Evolutionary conservation across 92 coral and sea anemone genomes (phyloP).

Genomic region (Palythoa grandiflora): DNA sequence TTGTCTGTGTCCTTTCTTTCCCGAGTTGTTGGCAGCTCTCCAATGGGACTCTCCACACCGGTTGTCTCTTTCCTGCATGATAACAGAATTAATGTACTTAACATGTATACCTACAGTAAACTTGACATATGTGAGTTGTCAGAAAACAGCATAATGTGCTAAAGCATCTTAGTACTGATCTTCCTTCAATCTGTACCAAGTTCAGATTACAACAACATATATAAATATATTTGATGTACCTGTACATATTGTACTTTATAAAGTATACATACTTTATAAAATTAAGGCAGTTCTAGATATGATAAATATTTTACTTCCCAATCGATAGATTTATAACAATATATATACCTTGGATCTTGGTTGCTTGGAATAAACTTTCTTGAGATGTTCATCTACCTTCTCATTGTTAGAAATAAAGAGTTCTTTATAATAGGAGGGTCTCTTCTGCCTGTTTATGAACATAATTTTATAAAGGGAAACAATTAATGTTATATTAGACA

Average conservation of each 20-base stretch:
- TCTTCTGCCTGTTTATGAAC: slow-evolving; percentile 10
- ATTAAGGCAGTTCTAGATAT: neutral
- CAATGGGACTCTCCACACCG: slow-evolving; percentile 70
- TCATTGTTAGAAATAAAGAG: slow-evolving; percentile 19
- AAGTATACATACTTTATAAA: neutral
- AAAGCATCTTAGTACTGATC: neutral
- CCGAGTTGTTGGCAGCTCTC: slow-evolving; percentile 63
- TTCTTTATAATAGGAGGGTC: neutral
- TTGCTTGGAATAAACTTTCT: slow-evolving; percentile 4
- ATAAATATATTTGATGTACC: neutral
- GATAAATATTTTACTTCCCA: neutral
- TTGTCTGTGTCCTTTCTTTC: slow-evolving; percentile 40
- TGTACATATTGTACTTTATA: neutral
- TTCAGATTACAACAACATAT: neutral
- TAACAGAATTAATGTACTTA: slow-evolving; percentile 4
- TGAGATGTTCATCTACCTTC: slow-evolving; percentile 21
- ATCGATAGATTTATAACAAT: neutral
- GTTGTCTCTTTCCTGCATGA: slow-evolving; percentile 22
- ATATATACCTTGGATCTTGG: neutral
- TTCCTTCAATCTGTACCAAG: slow-evolving; percentile 7
- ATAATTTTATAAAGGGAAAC: neutral
- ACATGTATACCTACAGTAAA: neutral
- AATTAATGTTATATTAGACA: neutral
- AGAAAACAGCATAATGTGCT: neutral
- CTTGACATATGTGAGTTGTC: neutral